Evolutionary conservation across 2,888 invertebrate genomes (phyloP), one percentile per base, ranked within the genome.

Genomic region (Cryptocephalus moraei): DNA sequence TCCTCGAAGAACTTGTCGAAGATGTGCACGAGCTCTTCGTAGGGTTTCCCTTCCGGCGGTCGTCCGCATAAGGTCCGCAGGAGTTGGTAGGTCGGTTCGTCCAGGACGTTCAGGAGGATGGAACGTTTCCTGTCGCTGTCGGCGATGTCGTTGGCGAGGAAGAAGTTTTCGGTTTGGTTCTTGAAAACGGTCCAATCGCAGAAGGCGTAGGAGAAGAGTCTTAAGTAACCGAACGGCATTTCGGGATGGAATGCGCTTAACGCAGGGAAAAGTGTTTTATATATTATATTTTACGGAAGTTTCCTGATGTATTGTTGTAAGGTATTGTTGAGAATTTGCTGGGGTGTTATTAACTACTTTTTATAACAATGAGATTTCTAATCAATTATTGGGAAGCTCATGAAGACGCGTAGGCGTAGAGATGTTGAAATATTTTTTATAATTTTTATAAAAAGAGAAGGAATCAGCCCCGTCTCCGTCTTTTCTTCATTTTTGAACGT

Each of bases 71-170:
- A 46, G 41, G 46, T 49, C 34, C 46, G 45, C 31, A 58, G 43
- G 10, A 59, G 41, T 50, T 53, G 52, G 48, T 57, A 59, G 9
- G 57, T 49, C 36, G 57, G 57, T 36, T 58, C 53, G 32, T 56
- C 53, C 9, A 60, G 38, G 32, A 50, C 43, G 33, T 54, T 57
- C 13, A 59, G 39, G 32, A 60, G 48, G 34, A 60, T 49, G 9
- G 58, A 56, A 11, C 56, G 51, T 50, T 50, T 53, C 39, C 46
- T 49, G 11, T 47, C 40, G 9, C 12, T 44, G 32, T 48, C 49
- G 13, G 32, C 46, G 40, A 56, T 50, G 11, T 50, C 41, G 39
- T 55, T 55, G n/a, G 53, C 54, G 10, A 45, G 14, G 41, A 57
- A 58, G 42, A 56, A 58, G 44, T 53, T 52, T 9, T 49, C 45